Percentiles rank a stretch among this genome's conserved stretches.
Evolutionary conservation across 2,797 vertebrate genomes (phyloP).

Genomic region (Sebastes taczanowskii): DNA sequence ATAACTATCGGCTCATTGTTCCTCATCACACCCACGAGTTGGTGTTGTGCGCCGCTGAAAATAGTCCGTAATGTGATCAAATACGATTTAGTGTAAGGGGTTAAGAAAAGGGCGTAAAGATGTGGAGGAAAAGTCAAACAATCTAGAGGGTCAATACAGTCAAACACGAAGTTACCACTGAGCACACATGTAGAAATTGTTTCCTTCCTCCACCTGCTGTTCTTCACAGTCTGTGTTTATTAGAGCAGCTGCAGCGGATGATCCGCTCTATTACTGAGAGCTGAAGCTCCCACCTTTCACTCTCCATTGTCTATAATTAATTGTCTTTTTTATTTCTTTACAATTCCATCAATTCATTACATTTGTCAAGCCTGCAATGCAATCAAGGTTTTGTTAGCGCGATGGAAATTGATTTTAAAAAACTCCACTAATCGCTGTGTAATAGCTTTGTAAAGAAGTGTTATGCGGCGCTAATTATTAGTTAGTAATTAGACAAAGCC

Average conservation of each 20-base stretch:
- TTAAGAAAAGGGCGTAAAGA: neutral
- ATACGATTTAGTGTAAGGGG: neutral
- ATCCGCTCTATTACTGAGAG: neutral
- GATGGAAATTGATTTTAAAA: slow-evolving; percentile 58
- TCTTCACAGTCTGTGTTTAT: slow-evolving; percentile 5
- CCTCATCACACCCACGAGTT: slow-evolving; percentile 44
- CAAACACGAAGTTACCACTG: slow-evolving; percentile 10
- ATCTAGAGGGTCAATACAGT: slow-evolving; percentile 1
- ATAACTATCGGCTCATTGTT: slow-evolving; percentile 82
- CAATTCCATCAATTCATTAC: slow-evolving; percentile 38
- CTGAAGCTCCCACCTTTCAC: slow-evolving; percentile 10
- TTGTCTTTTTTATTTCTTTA: neutral
- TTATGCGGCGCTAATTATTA: slow-evolving; percentile 46
- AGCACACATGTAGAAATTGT: slow-evolving; percentile 3
- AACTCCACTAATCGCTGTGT: slow-evolving; percentile 53
- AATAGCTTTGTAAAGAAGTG: slow-evolving; percentile 47
- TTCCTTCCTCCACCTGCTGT: slow-evolving; percentile 41
- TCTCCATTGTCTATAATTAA: slow-evolving; percentile 31
- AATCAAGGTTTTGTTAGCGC: slow-evolving; percentile 43
- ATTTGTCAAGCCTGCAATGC: slow-evolving; percentile 31
- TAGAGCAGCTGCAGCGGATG: slow-evolving; percentile 19
- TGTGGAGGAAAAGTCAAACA: neutral
- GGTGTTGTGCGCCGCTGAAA: neutral
- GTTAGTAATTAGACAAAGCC: slow-evolving; percentile 27
- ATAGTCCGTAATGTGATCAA: neutral